Percentiles rank a stretch among this genome's conserved stretches.
Conservation (phyloP, 1,140 invertebrate species). For the Lepidotrigona ventralis region DNA sequence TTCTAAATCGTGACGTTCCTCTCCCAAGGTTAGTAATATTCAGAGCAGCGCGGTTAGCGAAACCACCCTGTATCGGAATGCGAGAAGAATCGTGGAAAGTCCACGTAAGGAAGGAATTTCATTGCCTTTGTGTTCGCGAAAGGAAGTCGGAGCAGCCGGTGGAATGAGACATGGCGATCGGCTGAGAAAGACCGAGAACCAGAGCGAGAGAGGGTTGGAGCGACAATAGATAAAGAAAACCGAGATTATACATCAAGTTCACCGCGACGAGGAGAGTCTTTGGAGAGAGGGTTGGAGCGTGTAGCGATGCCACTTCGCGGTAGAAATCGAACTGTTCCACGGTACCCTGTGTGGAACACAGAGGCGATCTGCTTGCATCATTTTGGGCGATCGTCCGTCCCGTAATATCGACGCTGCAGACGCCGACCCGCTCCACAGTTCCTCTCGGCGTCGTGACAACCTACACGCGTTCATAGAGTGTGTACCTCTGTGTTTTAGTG, state of each 20-base stretch:
- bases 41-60: neutral
- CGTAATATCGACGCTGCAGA: conserved; percentile 37
- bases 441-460: conserved; percentile 47
- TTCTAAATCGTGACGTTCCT: neutral
- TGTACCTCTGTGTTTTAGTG: conserved; percentile 41
- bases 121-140: conserved; percentile 59
- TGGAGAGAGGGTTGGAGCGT: neutral
- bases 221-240: neutral
- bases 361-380: conserved; percentile 52
- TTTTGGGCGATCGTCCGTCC: conserved; percentile 47
- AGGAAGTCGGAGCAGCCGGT: conserved; percentile 2
- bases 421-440: conserved; percentile 48
- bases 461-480: conserved; percentile 30
- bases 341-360: conserved; percentile 18
- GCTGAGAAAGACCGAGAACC: neutral
- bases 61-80: conserved; percentile 34
- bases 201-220: no score
- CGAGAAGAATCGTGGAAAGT: conserved; percentile 31
- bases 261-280: conserved; percentile 24
- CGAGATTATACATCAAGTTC: conserved; percentile 63
- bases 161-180: neutral
- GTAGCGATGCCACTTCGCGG: conserved; percentile 52
- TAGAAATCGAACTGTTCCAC: conserved; percentile 60
- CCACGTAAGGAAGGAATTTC: conserved; percentile 53
- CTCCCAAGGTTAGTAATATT: neutral